These are phyloP conservation scores for Liposcelis brunnea DNA, from an alignment of 2,888 invertebrate genomes.

Conservation along the genomic window DNA sequence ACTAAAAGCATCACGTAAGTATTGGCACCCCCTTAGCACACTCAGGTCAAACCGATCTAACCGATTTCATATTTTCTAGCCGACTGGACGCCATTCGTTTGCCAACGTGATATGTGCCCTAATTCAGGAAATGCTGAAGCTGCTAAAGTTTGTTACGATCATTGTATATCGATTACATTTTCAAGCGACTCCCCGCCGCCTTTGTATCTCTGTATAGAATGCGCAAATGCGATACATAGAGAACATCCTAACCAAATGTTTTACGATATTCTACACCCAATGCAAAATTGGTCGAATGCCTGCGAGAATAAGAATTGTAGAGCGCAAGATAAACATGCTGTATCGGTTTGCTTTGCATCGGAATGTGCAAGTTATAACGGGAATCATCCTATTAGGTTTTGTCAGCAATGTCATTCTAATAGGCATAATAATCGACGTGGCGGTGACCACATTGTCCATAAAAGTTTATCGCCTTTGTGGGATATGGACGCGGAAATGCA, in stretches of 20 bases:
- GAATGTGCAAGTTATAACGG: slow-evolving; percentile 95
- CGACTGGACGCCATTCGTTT: slow-evolving; percentile 62
- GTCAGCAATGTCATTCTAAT: slow-evolving; percentile 74
- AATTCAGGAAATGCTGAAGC: slow-evolving; percentile 73
- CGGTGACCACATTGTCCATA: slow-evolving; percentile 80
- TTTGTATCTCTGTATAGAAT: slow-evolving; percentile 87
- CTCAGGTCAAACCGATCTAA: too few species aligned
- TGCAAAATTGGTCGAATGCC: slow-evolving; percentile 85
- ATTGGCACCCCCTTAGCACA: background rate
- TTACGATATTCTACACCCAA: slow-evolving; percentile 76
- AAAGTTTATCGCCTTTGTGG: slow-evolving; percentile 71
- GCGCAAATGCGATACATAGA: slow-evolving; percentile 80
- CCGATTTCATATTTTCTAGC: too few species aligned
- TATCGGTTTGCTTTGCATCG: slow-evolving; percentile 89
- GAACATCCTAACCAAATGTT: slow-evolving; percentile 73
- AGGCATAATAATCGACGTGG: slow-evolving; percentile 76
- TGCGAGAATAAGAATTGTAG: slow-evolving; percentile 98
- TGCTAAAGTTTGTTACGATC: slow-evolving; percentile 87
- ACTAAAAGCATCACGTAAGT: slow-evolving; percentile 69
- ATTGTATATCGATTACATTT: slow-evolving; percentile 73
- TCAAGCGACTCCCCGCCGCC: slow-evolving; percentile 83
- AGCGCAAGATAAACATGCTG: slow-evolving; percentile 76
- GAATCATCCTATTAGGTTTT: slow-evolving; percentile 89
- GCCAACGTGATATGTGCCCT: slow-evolving; percentile 84
- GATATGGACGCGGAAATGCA: slow-evolving; percentile 81